Percentiles rank a stretch among this genome's conserved stretches.
Evolutionary conservation across 2,888 invertebrate species (phyloP).

Genomic region (Ichneumoninae sp.): DNA sequence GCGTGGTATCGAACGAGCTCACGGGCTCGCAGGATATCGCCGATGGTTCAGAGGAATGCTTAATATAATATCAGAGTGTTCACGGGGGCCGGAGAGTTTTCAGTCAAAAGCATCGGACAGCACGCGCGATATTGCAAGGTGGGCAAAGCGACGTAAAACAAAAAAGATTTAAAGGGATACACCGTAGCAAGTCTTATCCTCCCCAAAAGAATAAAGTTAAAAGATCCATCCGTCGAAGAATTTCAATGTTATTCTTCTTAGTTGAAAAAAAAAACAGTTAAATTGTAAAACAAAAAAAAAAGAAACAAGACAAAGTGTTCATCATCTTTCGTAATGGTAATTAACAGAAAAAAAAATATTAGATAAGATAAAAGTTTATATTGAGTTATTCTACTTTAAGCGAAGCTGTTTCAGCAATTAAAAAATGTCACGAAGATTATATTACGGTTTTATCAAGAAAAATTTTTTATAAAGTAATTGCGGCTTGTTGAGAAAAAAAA

Average conservation of each 20-base stretch:
- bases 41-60: conserved; percentile 79
- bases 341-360: too few relatives aligned
- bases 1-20: conserved; percentile 74
- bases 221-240: neutral
- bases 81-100: conserved; percentile 49
- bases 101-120: conserved; percentile 74
- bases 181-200: neutral
- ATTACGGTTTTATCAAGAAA: neutral
- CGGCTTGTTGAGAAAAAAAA: neutral
- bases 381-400: too few relatives aligned
- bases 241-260: neutral
- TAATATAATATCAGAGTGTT: conserved; percentile 78
- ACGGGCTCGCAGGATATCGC: conserved; percentile 60
- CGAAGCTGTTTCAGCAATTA: neutral
- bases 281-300: too few relatives aligned
- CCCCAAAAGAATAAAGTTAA: neutral
- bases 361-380: too few relatives aligned
- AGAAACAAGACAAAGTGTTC: too few relatives aligned
- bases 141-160: conserved; percentile 30
- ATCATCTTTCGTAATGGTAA: too few relatives aligned
- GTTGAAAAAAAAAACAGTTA: too few relatives aligned
- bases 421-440: neutral
- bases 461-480: neutral
- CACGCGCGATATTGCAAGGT: conserved; percentile 73
- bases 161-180: neutral